These are phyloP conservation scores for Bergia puertoricense DNA, from an alignment of 92 coral and sea anemone genomes.

Conservation along the genomic window DNA sequence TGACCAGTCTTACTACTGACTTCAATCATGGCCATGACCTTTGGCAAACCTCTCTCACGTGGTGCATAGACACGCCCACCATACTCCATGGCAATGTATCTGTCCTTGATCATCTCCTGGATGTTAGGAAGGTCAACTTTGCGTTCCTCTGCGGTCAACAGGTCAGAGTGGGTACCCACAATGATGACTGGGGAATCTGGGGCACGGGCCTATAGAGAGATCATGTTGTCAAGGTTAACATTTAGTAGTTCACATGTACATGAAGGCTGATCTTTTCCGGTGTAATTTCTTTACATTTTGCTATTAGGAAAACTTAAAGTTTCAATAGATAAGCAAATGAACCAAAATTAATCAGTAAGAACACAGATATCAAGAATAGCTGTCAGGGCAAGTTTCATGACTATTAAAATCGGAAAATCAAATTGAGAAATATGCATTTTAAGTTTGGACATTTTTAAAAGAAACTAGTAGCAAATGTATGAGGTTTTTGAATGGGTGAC, in stretches of 20 bases:
- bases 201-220: constrained; percentile 83
- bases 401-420: too few relatives aligned
- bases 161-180: constrained; percentile 95
- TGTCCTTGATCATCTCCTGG: constrained; percentile 79
- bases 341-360: too few relatives aligned
- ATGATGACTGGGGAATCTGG: constrained; percentile 92
- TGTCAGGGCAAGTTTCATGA: too few relatives aligned
- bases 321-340: too few relatives aligned
- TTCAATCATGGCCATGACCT: constrained; percentile 87
- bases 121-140: constrained; percentile 65
- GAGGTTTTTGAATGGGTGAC: too few relatives aligned
- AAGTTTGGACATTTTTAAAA: too few relatives aligned
- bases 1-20: constrained; percentile 91
- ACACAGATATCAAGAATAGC: too few relatives aligned
- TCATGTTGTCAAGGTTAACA: neutral
- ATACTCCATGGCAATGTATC: constrained; percentile 83
- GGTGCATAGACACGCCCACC: constrained; percentile 85
- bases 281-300: too few relatives aligned
- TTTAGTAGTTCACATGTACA: neutral
- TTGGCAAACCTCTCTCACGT: constrained; percentile 97
- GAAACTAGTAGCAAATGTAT: too few relatives aligned
- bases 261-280: too few relatives aligned
- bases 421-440: too few relatives aligned
- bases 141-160: constrained; percentile 72
- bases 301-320: too few relatives aligned